Percentiles rank a stretch among this genome's conserved stretches.
These are phyloP conservation scores for Oreochromis tanganicae DNA, from an alignment of 2,113 vertebrate species.

Conservation along the genomic window DNA sequence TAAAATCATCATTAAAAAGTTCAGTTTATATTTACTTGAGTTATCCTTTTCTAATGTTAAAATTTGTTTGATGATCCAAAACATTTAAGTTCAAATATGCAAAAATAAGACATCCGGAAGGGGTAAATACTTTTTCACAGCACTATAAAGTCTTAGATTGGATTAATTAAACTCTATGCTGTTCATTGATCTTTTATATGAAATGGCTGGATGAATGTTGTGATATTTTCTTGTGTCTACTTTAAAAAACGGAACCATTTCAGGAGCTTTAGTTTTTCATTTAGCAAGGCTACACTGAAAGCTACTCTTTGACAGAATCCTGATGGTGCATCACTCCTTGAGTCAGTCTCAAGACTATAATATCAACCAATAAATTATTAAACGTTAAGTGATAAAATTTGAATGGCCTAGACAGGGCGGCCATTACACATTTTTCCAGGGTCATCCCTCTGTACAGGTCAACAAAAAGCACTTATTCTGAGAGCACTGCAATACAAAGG, in stretches of 20 bases:
- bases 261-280: background rate
- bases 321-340: background rate
- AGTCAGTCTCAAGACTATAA: conserved; percentile 20
- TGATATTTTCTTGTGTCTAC: background rate
- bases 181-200: background rate
- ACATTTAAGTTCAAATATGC: background rate
- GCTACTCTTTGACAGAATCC: background rate
- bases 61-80: background rate
- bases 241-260: background rate
- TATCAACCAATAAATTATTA: conserved; percentile 53
- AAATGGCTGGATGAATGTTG: background rate
- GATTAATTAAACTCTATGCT: background rate
- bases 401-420: conserved; percentile 39
- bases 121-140: background rate
- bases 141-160: background rate
- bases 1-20: background rate
- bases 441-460: conserved; percentile 8
- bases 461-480: conserved; percentile 12
- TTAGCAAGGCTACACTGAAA: background rate
- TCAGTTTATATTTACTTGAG: background rate
- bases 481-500: background rate
- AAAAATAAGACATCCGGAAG: background rate
- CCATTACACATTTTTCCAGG: conserved; percentile 30
- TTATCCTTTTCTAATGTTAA: background rate
- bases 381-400: conserved; percentile 53